Evolutionary conservation across 2,888 invertebrate species (phyloP), one percentile per base, ranked within the genome.

Genomic region (Sarcophaga subvicina): DNA sequence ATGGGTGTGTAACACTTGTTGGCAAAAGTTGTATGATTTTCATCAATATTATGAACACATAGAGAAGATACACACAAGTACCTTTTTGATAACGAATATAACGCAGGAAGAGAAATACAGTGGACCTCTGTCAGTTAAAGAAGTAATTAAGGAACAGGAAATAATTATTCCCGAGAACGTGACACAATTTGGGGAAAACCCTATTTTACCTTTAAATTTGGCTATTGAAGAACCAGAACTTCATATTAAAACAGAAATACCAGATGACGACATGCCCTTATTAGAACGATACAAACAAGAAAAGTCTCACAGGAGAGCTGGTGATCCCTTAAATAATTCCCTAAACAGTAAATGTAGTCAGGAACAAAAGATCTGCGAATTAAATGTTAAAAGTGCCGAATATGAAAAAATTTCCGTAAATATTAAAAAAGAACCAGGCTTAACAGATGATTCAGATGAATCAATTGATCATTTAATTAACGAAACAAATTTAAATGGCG

Each of bases 1-100:
- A 11, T 86, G 81, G 79, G 87, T 91, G 12, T 92, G 92, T 78
- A 80, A 66, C 4, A 70, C 88, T 1, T 92, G 92, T 78, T 92
- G 92, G 92, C 81, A 90, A 12, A 88, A 88, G 54, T 87, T 92
- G 1, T 87, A 87, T 20, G 89, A 84, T 70, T 92, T 92, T 67
- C 90, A 91, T 82, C 86, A 88, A 60, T 91, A 91, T 79, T 90
- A 92, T 64, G 80, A 90, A 27, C 89, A 90, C 88, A 75, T 89
- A 80, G 91, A 88, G 37, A 37, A 37, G 8, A 10, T 37, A 10
- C 37, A 37, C 37, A 37, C 2, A 10, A 37, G 10, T 37, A 37
- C 37, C 10, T 1, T 37, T 37, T 37, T 37, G 0, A 37, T 37
- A 37, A 37, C 37, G 37, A 8, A 37, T 37, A 37, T 8, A 37